Conservation (phyloP, 2,113 vertebrate genomes). For the Albula goreensis region DNA sequence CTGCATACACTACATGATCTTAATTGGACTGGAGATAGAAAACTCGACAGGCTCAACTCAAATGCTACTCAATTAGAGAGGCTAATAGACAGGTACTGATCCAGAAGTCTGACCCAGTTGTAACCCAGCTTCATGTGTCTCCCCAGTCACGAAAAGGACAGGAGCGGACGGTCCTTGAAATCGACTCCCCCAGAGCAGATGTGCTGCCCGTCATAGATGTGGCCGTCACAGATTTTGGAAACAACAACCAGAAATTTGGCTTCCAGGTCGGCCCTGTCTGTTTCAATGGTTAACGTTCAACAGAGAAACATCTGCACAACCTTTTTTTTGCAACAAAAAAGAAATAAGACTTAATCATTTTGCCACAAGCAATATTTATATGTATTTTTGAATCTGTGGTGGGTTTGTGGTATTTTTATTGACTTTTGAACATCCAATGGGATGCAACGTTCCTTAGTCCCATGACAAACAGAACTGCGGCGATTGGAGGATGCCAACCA, state of each 20-base stretch:
- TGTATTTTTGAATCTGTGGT: conserved; percentile 53
- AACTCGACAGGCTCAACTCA: too few relatives aligned
- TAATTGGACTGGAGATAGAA: too few relatives aligned
- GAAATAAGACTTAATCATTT: conserved; percentile 43
- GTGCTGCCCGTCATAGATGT: conserved; percentile 82
- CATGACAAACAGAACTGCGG: conserved; percentile 39
- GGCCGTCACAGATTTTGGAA: conserved; percentile 80
- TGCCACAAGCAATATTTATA: conserved; percentile 68
- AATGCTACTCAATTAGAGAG: too few relatives aligned
- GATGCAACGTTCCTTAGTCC: conserved; percentile 39
- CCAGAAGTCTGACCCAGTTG: background rate
- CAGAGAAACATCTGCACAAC: conserved; percentile 38
- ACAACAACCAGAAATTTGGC: conserved; percentile 85
- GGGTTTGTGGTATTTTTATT: conserved; percentile 55
- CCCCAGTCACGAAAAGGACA: conserved; percentile 79
- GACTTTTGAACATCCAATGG: conserved; percentile 50
- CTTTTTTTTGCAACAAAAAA: conserved; percentile 44
- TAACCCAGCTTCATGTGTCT: conserved; percentile 13
- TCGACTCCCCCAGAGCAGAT: conserved; percentile 75
- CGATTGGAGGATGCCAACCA: conserved; percentile 42
- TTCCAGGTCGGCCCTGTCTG: conserved; percentile 88
- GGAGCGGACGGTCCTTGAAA: conserved; percentile 76
- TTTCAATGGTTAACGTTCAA: conserved; percentile 75
- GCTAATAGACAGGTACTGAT: background rate
- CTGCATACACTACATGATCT: too few relatives aligned